Evolutionary conservation across 2,888 invertebrate species (phyloP), one percentile per base, ranked within the genome.

Genomic region (Heteromyza rotundicornis): DNA sequence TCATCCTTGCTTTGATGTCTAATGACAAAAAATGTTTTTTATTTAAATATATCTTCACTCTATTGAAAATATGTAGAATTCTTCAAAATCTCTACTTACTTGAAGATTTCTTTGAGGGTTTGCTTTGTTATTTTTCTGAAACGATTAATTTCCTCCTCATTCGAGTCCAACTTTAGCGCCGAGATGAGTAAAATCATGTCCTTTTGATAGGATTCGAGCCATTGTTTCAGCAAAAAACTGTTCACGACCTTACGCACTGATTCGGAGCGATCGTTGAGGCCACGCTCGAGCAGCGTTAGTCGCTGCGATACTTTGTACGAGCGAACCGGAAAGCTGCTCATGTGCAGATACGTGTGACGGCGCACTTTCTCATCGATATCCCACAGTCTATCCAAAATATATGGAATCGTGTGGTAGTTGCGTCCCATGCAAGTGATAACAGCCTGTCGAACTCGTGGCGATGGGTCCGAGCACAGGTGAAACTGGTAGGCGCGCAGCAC

Each of bases 311-410:
- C 89, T 57, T 88, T 86, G 59, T 91, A 85, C 0, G 80, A 76
- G 36, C 80, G 80, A 8, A 83, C 83, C 1, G 82, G 81, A 57
- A 80, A 84, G 52, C 79, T 82, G 64, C 82, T 81, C 80, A 84
- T 80, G 84, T 85, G 74, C 84, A 86, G 64, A 66, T 82, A 84
- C 0, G 83, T 82, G 55, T 83, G 83, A 0, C 82, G 76, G 0
- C 95, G 86, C 0, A 96, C 94, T 27, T 87, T 86, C 61, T 90
- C 90, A 74, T 92, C 91, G 0, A 91, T 86, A 81, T 96, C 96
- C 73, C 90, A 87, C 0, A 91, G 86, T 1, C 93, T 86, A 64
- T 88, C 88, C 53, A 95, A 74, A 27, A 94, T 89, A 64, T 87
- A 87, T 0, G 88, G 86, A 1, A 95, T 85, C 2, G 92, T 92